Conservation (phyloP, 2,797 vertebrate species). For the Chromobotia macracanthus region DNA sequence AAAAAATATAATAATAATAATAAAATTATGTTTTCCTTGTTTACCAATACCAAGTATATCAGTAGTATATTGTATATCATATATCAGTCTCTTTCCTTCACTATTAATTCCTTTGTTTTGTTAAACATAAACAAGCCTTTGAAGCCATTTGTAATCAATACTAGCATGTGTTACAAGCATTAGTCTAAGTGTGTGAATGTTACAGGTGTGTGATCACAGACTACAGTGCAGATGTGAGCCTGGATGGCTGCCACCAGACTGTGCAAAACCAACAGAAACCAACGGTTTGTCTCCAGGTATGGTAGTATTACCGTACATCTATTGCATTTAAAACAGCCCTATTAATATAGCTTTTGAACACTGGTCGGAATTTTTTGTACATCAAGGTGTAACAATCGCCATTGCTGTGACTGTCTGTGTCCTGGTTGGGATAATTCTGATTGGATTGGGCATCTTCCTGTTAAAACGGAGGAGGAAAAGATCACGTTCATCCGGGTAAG, state of each 20-base stretch:
- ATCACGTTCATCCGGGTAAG: slow-evolving; percentile 59
- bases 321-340: not conserved
- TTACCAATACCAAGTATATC: too few species aligned
- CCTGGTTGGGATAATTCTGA: slow-evolving; percentile 59
- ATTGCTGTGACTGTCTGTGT: slow-evolving; percentile 57
- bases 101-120: too few species aligned
- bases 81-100: too few species aligned
- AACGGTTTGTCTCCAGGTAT: slow-evolving; percentile 57
- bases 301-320: not conserved
- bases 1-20: too few species aligned
- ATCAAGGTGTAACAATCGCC: slow-evolving; percentile 39
- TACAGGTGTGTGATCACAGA: slow-evolving; percentile 80
- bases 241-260: slow-evolving; percentile 74
- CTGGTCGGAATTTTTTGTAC: not conserved
- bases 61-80: too few species aligned
- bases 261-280: slow-evolving; percentile 15
- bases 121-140: too few species aligned
- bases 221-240: slow-evolving; percentile 76
- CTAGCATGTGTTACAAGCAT: not conserved
- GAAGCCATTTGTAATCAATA: too few species aligned
- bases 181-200: not conserved
- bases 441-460: slow-evolving; percentile 51
- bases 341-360: not conserved
- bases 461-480: slow-evolving; percentile 65
- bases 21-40: too few species aligned